Conservation (phyloP, 2,797 vertebrate species). For the Diglossa cyanea region DNA sequence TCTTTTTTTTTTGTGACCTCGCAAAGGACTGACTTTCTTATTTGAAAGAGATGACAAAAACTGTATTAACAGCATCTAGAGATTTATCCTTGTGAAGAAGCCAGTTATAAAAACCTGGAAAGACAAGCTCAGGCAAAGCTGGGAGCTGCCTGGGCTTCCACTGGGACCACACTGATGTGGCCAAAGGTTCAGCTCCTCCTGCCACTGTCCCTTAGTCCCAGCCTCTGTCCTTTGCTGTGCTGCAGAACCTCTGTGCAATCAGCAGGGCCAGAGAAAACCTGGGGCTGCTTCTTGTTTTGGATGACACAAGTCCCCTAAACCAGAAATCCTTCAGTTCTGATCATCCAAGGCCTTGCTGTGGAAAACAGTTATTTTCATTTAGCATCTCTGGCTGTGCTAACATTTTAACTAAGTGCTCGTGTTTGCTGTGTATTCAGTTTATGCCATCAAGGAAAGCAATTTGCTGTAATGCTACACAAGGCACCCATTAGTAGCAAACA, state of each 20-base stretch:
- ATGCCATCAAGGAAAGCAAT: conserved; percentile 56
- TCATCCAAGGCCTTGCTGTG: background rate
- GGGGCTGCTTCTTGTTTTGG: background rate
- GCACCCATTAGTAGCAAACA: conserved; percentile 48
- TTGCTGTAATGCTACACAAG: conserved; percentile 61
- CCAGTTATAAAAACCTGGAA: background rate
- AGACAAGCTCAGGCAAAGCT: background rate
- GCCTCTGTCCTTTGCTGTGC: background rate
- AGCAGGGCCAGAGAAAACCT: background rate
- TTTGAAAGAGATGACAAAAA: background rate
- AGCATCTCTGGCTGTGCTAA: conserved; percentile 35
- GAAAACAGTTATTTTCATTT: conserved; percentile 32
- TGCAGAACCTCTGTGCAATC: background rate
- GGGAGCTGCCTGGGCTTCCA: background rate
- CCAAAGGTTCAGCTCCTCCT: background rate
- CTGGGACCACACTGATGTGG: background rate
- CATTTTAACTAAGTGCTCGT: conserved; percentile 43
- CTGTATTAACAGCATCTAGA: background rate
- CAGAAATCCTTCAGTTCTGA: background rate
- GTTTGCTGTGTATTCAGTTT: conserved; percentile 38
- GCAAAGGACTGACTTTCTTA: background rate
- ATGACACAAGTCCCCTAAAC: background rate
- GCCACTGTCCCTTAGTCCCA: background rate
- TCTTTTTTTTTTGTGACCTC: background rate
- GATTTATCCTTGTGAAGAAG: background rate